phyloP scores from a whole-genome alignment of 2,113 vertebrate genomes.

The Cyphomyrus plagiostoma region DNA sequence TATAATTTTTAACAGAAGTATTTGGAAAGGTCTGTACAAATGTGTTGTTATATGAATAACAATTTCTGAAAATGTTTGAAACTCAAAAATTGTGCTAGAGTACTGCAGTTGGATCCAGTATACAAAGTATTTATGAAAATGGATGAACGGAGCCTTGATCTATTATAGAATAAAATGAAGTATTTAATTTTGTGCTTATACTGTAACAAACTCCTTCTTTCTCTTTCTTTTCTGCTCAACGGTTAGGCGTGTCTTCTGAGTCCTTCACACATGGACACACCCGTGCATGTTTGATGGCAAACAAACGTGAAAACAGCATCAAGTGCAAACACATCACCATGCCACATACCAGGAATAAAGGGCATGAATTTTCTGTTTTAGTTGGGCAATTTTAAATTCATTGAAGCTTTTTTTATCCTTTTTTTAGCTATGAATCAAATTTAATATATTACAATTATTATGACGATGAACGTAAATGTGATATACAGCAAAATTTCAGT shows the following conservation, averaged over 20 bases:
- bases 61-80: not conserved
- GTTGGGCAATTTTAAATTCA: not conserved
- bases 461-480: not conserved
- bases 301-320: not conserved
- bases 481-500: not conserved
- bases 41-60: not conserved
- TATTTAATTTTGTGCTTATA: not conserved
- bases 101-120: not conserved
- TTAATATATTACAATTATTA: not conserved
- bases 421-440: not conserved
- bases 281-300: conserved; percentile 13
- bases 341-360: not conserved
- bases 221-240: not conserved
- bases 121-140: not conserved
- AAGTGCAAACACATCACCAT: not conserved
- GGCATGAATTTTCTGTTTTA: not conserved
- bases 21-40: not conserved
- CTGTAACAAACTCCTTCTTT: not conserved
- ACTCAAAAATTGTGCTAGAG: not conserved
- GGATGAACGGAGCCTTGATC: not conserved
- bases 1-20: not conserved
- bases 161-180: not conserved
- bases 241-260: not conserved
- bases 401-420: not conserved
- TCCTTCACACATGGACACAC: conserved; percentile 15